Base-by-base conservation (phyloP, 2,888 invertebrate species). In the Sphaerophoria rueppellii region DNA sequence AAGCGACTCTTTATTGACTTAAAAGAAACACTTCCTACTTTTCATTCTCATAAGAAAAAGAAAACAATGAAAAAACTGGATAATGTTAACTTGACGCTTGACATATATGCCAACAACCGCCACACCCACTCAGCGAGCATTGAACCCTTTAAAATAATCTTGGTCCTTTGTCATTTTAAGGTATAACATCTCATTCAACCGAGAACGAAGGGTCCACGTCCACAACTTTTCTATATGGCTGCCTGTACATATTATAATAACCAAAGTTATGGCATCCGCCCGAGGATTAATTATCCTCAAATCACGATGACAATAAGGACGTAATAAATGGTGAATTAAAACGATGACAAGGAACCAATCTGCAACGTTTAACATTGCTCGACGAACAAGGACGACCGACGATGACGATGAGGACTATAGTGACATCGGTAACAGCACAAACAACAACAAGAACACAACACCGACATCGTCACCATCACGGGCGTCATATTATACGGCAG, bases 341-440 rank as follows among this genome's bases (percentile, higher is more conserved):
- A 81, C 85, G 81, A 81, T 85, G 85, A 85, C 85, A 85, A 81
- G 69, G 48, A 81, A 85, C 85, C 81, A 80, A 81, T 85, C 81
- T 85, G 85, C 48, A 72, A 73, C 81, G 85, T 80, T 83, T 83
- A 83, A 83, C 83, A 83, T 67, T 67, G 54, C 67, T 67, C 67
- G n/a, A 54, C 52, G 52, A 67, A 67, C 67, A 54, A 67, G 52
- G 54, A 71, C 60, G 50, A 24, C 24, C 24, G 24, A 24, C 24
- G 24, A 24, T 2, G 24, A 2, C 2, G 24, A 24, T 24, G 24
- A 52, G n/a, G 37, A 71, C 69, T 48, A 6, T 24, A 55, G 35
- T 77, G 65, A 65, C 48, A 65, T 65, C 48, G 65, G 50, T 50
- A 65, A 65, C 34, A 43, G 6, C 43, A 43, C 4, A 4, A 43